Evolutionary conservation across 2,888 invertebrate species (phyloP), one percentile per base, ranked within the genome.

Genomic region (Harmothoe impar): DNA sequence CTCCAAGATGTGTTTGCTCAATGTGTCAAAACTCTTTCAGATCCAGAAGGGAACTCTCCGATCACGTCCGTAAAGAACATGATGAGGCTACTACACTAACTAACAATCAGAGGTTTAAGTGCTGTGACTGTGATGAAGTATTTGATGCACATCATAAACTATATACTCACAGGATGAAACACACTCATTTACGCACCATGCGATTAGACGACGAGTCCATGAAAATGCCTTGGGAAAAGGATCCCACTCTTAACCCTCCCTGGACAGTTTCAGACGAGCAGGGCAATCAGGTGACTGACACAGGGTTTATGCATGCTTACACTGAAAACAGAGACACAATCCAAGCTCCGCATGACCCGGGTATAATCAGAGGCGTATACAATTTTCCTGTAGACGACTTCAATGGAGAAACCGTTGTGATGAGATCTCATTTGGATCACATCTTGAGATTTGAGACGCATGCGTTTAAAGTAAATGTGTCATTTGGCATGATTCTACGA

Each of bases 91-190:
- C 62, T 62, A 12, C 7, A 5, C 62, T n/a, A n/a, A n/a, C 62
- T n/a, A 20, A 62, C 12, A 62, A 62, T n/a, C 62, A 1, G 20
- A 62, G 3, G 20, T 62, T 62, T 5, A 62, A 62, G 15, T 62
- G 62, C 20, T 62, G 62, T 62, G 62, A 62, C 62, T 62, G 62
- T n/a, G 20, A 20, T 62, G 62, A 62, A 62, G n/a, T n/a, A n/a
- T 62, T 62, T 62, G 62, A 62, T 62, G 62, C 62, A n/a, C 62
- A 62, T n/a, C 62, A 62, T n/a, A 62, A 62, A 20, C 15, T 62
- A 20, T n/a, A 62, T 20, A n/a, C 62, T 12, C 62, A 62, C n/a
- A 20, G 62, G 20, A 62, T 62, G 62, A 62, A 62, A 62, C 62
- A 62, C 15, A 7, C 62, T 12, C 62, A 62, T 15, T n/a, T 20